Conservation (phyloP, 35 echinoderm and acorn worm species). For the Hemicentrotus pulcherrimus region DNA sequence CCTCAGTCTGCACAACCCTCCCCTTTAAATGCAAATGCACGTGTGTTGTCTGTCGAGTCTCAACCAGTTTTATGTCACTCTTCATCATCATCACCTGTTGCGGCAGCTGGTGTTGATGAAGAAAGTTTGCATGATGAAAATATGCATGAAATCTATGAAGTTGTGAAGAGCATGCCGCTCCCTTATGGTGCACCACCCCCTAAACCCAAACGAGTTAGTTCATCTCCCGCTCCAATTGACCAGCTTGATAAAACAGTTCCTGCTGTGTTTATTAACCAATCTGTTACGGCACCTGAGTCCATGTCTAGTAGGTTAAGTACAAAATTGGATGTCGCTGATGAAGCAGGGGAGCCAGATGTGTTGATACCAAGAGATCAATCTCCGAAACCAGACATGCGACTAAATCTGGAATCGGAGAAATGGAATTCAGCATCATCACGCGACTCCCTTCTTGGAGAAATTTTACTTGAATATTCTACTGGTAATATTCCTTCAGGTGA, state of each 20-base stretch:
- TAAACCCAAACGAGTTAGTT: constrained; percentile 74
- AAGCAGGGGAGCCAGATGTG: neutral
- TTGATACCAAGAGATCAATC: neutral
- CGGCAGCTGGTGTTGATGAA: constrained; percentile 62
- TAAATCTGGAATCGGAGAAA: neutral
- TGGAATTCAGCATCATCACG: constrained; percentile 33
- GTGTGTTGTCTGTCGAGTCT: constrained; percentile 60
- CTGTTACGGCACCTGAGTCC: neutral
- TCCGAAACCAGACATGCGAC: neutral
- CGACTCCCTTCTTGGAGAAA: constrained; percentile 55
- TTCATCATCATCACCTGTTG: constrained; percentile 47
- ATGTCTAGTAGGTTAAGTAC: neutral
- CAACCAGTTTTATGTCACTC: constrained; percentile 41
- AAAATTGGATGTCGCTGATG: neutral
- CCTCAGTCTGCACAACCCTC: constrained; percentile 48
- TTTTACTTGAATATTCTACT: constrained; percentile 36
- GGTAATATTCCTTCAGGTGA: constrained; percentile 23
- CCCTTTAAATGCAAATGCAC: constrained; percentile 33
- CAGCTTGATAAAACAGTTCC: constrained; percentile 5
- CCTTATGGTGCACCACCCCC: constrained; percentile 69
- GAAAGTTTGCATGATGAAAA: constrained; percentile 9
- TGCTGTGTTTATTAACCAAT: neutral
- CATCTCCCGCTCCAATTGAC: constrained; percentile 35
- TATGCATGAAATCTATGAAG: constrained; percentile 54
- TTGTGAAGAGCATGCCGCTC: constrained; percentile 71